These are phyloP conservation scores for Pseudorhiza aurosa DNA, from an alignment of 30 jellyfish, hydroid and myxozoan genomes.

Conservation along the genomic window DNA sequence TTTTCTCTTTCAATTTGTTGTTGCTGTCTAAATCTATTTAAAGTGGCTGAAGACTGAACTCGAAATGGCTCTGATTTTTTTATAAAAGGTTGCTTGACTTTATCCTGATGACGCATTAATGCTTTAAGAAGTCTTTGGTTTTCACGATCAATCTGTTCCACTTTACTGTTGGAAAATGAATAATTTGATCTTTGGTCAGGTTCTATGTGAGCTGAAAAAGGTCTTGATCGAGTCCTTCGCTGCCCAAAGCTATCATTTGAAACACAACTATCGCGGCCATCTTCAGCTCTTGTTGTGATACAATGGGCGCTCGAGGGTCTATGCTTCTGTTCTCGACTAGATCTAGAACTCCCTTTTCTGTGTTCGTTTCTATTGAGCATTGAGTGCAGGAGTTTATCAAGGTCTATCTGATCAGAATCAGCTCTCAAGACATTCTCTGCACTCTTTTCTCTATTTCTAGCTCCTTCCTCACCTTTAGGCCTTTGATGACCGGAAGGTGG, in stretches of 20 bases:
- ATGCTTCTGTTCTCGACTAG: not conserved
- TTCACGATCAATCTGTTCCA: conserved; percentile 84
- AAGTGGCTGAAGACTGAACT: conserved; percentile 77
- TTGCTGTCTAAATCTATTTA: conserved; percentile 79
- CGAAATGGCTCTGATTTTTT: conserved; percentile 61
- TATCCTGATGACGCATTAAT: conserved; percentile 46
- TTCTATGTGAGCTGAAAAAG: conserved; percentile 57
- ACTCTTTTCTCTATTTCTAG: conserved; percentile 8
- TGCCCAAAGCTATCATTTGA: conserved; percentile 2
- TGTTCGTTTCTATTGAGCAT: conserved; percentile 69
- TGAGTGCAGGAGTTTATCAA: conserved; percentile 75
- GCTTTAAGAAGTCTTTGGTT: conserved; percentile 83
- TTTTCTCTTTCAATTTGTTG: conserved; percentile 89
- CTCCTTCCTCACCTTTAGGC: conserved; percentile 4
- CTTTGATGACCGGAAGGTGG: conserved; percentile 44
- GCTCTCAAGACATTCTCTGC: conserved; percentile 61
- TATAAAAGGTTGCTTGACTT: conserved; percentile 28
- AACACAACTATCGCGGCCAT: conserved; percentile 18
- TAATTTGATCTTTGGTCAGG: conserved; percentile 54
- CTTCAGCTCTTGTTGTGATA: conserved; percentile 1
- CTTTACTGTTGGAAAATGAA: conserved; percentile 85
- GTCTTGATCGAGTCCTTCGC: conserved; percentile 32
- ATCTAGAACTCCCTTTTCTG: not conserved
- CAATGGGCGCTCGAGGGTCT: conserved; percentile 68
- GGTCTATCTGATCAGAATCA: conserved; percentile 80